Evolutionary conservation across 2,888 invertebrate genomes (phyloP), one percentile per base, ranked within the genome.

Genomic region (Eurytoma californica): DNA sequence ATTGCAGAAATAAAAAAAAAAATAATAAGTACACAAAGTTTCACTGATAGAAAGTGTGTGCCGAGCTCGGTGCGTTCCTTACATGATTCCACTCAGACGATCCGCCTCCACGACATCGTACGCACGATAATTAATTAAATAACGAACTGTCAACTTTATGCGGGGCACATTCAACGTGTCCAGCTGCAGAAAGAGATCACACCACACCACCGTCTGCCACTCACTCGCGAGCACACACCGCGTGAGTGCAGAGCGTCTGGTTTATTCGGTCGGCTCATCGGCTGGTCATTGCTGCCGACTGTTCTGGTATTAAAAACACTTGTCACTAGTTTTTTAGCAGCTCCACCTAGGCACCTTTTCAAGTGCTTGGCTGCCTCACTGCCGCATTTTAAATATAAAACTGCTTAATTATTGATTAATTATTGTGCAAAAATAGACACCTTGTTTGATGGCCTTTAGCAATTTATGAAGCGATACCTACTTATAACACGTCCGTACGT

Each of bases 131-230:
- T 72, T 70, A 78, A 78, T 78, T 30, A 69, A 73, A 68, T 73
- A 73, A 73, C 68, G 73, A 78, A 73, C 72, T 73, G 78, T 78
- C 78, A 78, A 73, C 16, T n/a, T 16, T 7, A 28, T 28, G 30
- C 60, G 47, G 2, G 20, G 16, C 13, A 67, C 28, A 57, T 49
- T 58, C 74, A 66, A 74, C 66, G 66, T 74, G 74, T 74, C 74
- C 55, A 72, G 28, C 28, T 28, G 68, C 9, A 18, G 67, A 67
- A 69, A 57, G 57, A 28, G 69, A 69, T 69, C 69, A 57, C 69
- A 13, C 57, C 16, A 58, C 39, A 39, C 7, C 39, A 57, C 55
- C 39, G 55, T 18, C 51, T 18, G 39, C 30, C n/a, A 39, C 63
- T 14, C 47, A 14, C 9, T 18, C 24, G 28, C 53, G 20, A 14